Evolutionary conservation across 2,797 vertebrate genomes (phyloP).

Genomic region (Gallinago solitaria): DNA sequence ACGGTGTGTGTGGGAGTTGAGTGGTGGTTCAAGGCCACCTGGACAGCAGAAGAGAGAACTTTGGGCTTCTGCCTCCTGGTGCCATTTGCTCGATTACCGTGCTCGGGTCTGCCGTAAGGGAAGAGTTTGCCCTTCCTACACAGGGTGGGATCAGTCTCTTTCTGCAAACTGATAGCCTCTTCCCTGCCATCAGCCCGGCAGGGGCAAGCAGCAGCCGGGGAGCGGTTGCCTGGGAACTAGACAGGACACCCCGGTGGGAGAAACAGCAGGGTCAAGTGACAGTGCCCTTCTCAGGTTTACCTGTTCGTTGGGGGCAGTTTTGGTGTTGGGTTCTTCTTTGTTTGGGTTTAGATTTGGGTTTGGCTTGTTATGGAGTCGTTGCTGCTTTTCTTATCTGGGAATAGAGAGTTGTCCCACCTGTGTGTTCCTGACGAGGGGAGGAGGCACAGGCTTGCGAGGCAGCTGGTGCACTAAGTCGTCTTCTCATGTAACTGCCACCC

Average conservation of each 20-base stretch:
- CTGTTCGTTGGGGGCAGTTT: background rate
- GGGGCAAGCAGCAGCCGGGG: conserved; percentile 10
- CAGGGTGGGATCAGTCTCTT: background rate
- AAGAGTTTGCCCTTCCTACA: background rate
- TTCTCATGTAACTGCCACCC: background rate
- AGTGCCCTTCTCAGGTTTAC: conserved; percentile 32
- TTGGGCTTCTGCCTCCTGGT: background rate
- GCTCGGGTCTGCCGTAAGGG: background rate
- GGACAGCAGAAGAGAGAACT: background rate
- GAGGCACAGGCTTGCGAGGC: background rate
- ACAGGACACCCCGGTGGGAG: background rate
- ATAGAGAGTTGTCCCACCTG: background rate
- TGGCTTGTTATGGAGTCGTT: background rate
- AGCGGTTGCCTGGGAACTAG: conserved; percentile 25
- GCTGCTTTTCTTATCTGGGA: background rate
- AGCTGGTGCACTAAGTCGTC: background rate
- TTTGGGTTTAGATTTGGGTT: background rate
- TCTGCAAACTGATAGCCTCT: background rate
- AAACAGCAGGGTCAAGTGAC: conserved; percentile 36
- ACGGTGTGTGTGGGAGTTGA: rapidly evolving
- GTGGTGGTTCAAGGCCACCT: background rate
- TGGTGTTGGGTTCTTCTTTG: background rate
- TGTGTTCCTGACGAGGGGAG: background rate
- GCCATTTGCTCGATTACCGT: background rate
- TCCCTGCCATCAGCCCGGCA: background rate